These are phyloP conservation scores for Pelagia noctiluca DNA, from an alignment of 30 jellyfish, hydroid and myxozoan species.

Conservation along the genomic window DNA sequence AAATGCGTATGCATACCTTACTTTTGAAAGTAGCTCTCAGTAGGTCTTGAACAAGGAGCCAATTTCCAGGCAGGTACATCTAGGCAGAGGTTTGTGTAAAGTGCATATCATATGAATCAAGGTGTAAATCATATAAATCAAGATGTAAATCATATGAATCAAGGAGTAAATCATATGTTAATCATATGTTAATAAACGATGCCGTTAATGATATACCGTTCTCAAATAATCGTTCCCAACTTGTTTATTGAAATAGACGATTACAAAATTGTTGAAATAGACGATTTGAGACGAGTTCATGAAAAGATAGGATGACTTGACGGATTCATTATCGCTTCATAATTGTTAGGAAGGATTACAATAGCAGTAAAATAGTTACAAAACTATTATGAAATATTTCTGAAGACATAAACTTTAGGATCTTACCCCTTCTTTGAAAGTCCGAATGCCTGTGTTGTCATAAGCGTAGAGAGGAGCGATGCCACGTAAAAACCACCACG, in stretches of 20 bases:
- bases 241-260: too few species aligned
- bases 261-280: too few species aligned
- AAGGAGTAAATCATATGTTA: too few species aligned
- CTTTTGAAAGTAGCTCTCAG: constrained; percentile 39
- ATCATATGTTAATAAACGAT: too few species aligned
- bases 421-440: constrained; percentile 32
- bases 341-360: not conserved
- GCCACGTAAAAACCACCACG: constrained; percentile 56
- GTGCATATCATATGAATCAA: not conserved
- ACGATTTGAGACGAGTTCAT: too few species aligned
- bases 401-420: not conserved
- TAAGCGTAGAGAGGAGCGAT: constrained; percentile 51
- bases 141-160: too few species aligned
- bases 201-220: too few species aligned
- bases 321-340: too few species aligned
- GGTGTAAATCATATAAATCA: not conserved
- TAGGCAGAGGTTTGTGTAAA: not conserved
- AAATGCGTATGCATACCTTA: too few species aligned
- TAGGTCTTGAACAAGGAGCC: constrained; percentile 78
- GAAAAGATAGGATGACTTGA: too few species aligned
- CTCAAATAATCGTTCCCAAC: too few species aligned
- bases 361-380: not conserved
- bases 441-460: constrained; percentile 36
- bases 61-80: constrained; percentile 67
- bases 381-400: not conserved